Evolutionary conservation across 2,888 invertebrate species (phyloP), one percentile per base, ranked within the genome.

Genomic region (Scaptomyza parva): DNA sequence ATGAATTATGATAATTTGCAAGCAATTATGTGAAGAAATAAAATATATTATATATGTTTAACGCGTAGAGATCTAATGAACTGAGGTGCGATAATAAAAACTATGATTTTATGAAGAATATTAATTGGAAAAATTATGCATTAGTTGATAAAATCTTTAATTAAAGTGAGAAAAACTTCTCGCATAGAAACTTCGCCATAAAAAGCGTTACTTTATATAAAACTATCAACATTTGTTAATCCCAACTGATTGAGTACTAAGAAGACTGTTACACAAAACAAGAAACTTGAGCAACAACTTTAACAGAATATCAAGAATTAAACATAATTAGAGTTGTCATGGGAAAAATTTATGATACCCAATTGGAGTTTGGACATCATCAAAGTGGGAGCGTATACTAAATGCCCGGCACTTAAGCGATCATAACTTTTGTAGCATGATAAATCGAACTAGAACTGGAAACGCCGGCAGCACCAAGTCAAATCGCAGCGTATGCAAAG

Each of bases 401-500:
- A 81, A 78, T 71, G 71, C 61, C 68, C 12, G 65, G 54, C 82
- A 84, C 83, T 81, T 86, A 81, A n/a, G 68, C 59, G 86, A 84
- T 81, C 82, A 83, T 83, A 86, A 83, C 82, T 84, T 84, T 81
- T 67, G 55, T 18, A 37, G 45, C 70, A 45, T 81, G 76, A 78
- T 83, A 81, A 81, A 84, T 83, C 74, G 86, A 86, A 81, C 74
- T 47, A 30, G 47, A 30, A 37, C 37, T 74, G 69, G 66, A 58
- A 72, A 52, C 69, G 81, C 81, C 82, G 52, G 45, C 53, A 69
- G 71, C 59, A 53, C 35, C 53, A 44, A 35, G 37, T 30, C 50
- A 45, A 59, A 52, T 8, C 41, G 28, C 43, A 17, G 28, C 51
- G 17, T 18, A 63, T 52, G 62, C 62, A 62, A 48, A 52, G 18